Conservation (phyloP, 2,888 invertebrate genomes). For the Schrankia costaestrigalis region DNA sequence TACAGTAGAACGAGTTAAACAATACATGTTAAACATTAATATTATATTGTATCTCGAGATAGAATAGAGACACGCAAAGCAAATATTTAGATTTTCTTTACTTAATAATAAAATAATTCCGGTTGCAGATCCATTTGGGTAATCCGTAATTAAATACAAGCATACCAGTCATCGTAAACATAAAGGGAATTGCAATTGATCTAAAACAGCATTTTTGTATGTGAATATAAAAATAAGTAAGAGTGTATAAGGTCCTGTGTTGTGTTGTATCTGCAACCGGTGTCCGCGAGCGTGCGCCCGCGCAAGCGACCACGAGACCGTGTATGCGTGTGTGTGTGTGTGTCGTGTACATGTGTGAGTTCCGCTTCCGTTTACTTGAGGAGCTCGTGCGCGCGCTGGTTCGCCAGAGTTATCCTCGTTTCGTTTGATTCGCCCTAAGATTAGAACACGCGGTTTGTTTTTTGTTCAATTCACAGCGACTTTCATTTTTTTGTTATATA, state of each 20-base stretch:
- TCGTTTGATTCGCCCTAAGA: conserved; percentile 92
- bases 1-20: conserved; percentile 48
- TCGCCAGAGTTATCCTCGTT: conserved; percentile 97
- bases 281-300: conserved; percentile 15
- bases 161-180: no score
- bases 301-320: conserved; percentile 62
- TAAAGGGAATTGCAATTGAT: no score
- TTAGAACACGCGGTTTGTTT: conserved; percentile 59
- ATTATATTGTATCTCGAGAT: conserved; percentile 39
- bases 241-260: not conserved
- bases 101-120: conserved; percentile 16
- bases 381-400: conserved; percentile 97
- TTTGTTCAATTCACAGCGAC: conserved; percentile 55
- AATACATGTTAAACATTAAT: conserved; percentile 30
- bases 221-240: no score
- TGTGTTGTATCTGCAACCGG: conserved; percentile 36
- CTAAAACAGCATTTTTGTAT: no score
- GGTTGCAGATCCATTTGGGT: conserved; percentile 34
- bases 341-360: conserved; percentile 41
- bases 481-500: conserved; percentile 24
- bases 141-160: conserved; percentile 4
- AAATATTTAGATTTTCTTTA: conserved; percentile 22
- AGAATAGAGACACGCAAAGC: conserved; percentile 37
- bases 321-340: conserved; percentile 48
- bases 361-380: conserved; percentile 87